Conservation (phyloP, 2,888 invertebrate species). For the Brachyptera risi region DNA sequence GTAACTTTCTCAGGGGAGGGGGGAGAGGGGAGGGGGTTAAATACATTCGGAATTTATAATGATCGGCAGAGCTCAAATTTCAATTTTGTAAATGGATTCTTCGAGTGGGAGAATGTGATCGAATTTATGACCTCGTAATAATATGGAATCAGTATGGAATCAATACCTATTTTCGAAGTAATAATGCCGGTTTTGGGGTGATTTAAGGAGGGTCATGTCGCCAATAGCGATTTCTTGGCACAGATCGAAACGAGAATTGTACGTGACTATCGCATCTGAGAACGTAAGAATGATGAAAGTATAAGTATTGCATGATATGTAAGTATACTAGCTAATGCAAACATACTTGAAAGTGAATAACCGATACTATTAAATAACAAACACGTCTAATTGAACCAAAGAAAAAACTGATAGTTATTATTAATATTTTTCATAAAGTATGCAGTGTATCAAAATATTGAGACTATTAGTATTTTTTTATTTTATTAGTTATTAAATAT, state of each 20-base stretch:
- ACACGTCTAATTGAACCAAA: too few relatives aligned
- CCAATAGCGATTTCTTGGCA: background rate
- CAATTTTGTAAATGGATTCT: constrained; percentile 6
- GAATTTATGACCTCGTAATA: constrained; percentile 16
- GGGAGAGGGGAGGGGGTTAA: background rate
- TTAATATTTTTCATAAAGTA: too few relatives aligned
- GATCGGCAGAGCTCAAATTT: constrained; percentile 12
- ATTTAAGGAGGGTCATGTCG: constrained; percentile 7
- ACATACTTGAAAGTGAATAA: too few relatives aligned
- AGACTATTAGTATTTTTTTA: too few relatives aligned
- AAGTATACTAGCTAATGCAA: too few relatives aligned
- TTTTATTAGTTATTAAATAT: too few relatives aligned
- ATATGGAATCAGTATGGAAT: constrained; percentile 1
- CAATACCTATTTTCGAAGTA: constrained; percentile 4
- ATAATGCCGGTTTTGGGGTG: background rate
- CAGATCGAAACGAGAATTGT: constrained; percentile 1
- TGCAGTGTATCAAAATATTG: too few relatives aligned
- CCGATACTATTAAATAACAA: too few relatives aligned
- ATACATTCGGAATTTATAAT: constrained; percentile 6
- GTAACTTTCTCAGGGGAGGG: too few relatives aligned
- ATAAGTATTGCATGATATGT: too few relatives aligned
- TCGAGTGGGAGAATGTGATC: background rate
- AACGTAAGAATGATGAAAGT: background rate
- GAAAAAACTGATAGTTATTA: too few relatives aligned
- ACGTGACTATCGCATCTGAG: too few relatives aligned